These are phyloP conservation scores for Helostoma temminkii DNA, from an alignment of 2,797 vertebrate genomes.

Conservation along the genomic window DNA sequence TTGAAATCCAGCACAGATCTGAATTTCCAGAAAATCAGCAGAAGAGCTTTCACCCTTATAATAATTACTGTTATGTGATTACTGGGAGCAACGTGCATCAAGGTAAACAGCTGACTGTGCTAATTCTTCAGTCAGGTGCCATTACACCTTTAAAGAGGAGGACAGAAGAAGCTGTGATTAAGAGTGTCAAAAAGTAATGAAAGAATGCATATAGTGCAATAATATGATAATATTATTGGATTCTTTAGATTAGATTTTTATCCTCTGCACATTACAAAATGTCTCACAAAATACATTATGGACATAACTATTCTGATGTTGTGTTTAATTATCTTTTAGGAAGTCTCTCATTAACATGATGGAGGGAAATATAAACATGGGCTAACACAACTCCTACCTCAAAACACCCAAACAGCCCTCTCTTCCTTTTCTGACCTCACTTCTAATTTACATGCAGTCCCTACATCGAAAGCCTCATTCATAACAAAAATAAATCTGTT, in stretches of 20 bases:
- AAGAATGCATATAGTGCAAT: background rate
- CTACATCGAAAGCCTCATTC: conserved; percentile 26
- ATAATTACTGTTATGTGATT: background rate
- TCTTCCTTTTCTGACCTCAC: background rate
- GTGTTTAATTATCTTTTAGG: no score
- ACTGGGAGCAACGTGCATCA: background rate
- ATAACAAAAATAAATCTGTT: conserved; percentile 32
- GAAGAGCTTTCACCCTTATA: background rate
- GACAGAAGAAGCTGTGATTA: background rate
- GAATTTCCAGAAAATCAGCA: background rate
- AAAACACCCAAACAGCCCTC: background rate
- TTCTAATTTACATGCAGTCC: conserved; percentile 2
- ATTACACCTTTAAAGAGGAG: background rate
- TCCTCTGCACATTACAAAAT: background rate
- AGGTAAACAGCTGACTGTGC: background rate
- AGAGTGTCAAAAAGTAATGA: no score
- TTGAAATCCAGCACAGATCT: background rate
- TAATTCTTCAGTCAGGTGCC: background rate
- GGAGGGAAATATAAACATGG: background rate
- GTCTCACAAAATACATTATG: background rate
- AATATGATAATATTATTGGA: no score
- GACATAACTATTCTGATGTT: background rate
- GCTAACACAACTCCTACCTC: background rate
- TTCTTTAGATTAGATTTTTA: background rate
- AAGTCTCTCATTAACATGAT: background rate